Evolutionary conservation across 1,140 invertebrate genomes (phyloP).

Genomic region (Adelges cooleyi): DNA sequence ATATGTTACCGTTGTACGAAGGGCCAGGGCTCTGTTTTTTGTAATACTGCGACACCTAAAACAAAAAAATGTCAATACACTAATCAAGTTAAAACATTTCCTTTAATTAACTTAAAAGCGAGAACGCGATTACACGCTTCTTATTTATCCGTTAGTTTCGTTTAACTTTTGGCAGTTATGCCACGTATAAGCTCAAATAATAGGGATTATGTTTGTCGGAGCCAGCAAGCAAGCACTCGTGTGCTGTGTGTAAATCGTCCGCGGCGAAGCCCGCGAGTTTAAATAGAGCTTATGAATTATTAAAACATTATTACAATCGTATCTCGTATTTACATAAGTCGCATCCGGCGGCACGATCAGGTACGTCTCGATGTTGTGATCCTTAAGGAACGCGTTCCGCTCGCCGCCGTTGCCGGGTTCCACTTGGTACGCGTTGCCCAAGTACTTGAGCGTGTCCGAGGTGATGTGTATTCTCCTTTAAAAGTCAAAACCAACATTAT

Average conservation of each 20-base stretch:
- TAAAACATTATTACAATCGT: too few species aligned
- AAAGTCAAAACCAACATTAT: neutral
- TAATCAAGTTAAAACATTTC: too few species aligned
- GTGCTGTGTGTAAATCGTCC: too few species aligned
- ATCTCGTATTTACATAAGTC: constrained; percentile 33
- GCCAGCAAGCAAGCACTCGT: too few species aligned
- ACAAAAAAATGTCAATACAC: neutral
- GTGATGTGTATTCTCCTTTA: constrained; percentile 86
- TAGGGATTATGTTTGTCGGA: too few species aligned
- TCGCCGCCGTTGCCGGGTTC: constrained; percentile 75
- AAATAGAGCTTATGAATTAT: too few species aligned
- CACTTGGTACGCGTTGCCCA: constrained; percentile 79
- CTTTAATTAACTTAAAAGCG: too few species aligned
- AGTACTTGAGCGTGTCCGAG: constrained; percentile 70
- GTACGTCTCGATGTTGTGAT: constrained; percentile 86
- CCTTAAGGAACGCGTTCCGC: constrained; percentile 73
- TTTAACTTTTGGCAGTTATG: too few species aligned
- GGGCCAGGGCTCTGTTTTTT: constrained; percentile 26
- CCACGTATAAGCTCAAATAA: too few species aligned
- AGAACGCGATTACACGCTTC: too few species aligned
- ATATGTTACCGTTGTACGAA: constrained; percentile 57
- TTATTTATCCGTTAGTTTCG: too few species aligned
- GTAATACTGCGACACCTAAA: constrained; percentile 26
- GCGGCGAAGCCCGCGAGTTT: too few species aligned
- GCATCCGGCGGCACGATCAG: constrained; percentile 68